These are phyloP conservation scores for Varanus komodoensis DNA, from an alignment of 2,113 vertebrate genomes.

Conservation along the genomic window DNA sequence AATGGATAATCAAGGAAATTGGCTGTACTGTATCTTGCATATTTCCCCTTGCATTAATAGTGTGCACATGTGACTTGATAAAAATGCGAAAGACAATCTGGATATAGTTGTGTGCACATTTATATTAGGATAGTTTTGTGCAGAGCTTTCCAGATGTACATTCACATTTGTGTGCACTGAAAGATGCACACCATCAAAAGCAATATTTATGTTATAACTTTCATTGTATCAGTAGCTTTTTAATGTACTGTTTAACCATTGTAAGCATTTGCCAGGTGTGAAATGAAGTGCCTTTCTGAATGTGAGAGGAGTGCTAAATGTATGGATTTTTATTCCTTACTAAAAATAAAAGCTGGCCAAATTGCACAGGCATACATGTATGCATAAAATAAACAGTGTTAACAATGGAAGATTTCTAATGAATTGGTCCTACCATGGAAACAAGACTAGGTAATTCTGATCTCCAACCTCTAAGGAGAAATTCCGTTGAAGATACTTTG, in stretches of 20 bases:
- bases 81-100: background rate
- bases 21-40: background rate
- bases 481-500: background rate
- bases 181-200: background rate
- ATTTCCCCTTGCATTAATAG: background rate
- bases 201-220: background rate
- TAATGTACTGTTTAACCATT: background rate
- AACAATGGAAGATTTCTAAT: background rate
- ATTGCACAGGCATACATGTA: background rate
- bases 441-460: background rate
- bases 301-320: conserved; percentile 24
- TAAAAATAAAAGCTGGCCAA: background rate
- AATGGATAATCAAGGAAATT: background rate
- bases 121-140: background rate
- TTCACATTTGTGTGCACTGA: background rate
- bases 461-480: too few relatives aligned
- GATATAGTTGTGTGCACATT: background rate
- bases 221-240: background rate
- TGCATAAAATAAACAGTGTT: background rate
- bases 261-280: background rate
- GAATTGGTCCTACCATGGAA: background rate
- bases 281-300: conserved; percentile 16
- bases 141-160: background rate
- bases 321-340: conserved; percentile 13
- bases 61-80: background rate